Evolutionary conservation across 2,113 vertebrate genomes (phyloP).

Genomic region (Lota lota): DNA sequence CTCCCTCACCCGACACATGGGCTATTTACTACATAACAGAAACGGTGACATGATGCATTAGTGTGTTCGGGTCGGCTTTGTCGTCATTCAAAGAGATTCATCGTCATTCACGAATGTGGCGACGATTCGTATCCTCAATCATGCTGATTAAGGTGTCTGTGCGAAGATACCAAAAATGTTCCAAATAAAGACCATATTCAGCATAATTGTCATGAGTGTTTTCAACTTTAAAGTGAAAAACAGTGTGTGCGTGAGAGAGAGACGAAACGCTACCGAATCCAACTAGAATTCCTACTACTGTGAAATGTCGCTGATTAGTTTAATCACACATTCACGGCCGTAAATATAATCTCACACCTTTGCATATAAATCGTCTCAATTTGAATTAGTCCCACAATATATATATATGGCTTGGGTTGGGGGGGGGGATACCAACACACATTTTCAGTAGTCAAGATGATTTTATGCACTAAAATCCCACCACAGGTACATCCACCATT

Average conservation of each 20-base stretch:
- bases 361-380: conserved; percentile 18
- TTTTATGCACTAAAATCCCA: no score
- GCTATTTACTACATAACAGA: no score
- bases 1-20: no score
- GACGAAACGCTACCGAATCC: conserved; percentile 37
- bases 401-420: no score
- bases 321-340: conserved; percentile 47
- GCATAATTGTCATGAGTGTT: conserved; percentile 3
- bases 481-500: no score
- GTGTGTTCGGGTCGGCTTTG: no score
- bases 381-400: conserved; percentile 44
- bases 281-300: conserved; percentile 40
- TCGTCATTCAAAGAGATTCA: no score
- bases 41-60: no score
- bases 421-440: no score
- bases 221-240: background rate
- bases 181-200: conserved; percentile 9
- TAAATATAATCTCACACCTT: conserved; percentile 45
- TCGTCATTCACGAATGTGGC: no score
- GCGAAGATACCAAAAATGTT: conserved; percentile 16
- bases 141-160: background rate
- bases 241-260: conserved; percentile 2
- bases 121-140: no score
- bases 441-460: no score
- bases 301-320: conserved; percentile 35